Base-by-base conservation (phyloP, 2,113 vertebrate genomes). In the Xiphorhynchus elegans region DNA sequence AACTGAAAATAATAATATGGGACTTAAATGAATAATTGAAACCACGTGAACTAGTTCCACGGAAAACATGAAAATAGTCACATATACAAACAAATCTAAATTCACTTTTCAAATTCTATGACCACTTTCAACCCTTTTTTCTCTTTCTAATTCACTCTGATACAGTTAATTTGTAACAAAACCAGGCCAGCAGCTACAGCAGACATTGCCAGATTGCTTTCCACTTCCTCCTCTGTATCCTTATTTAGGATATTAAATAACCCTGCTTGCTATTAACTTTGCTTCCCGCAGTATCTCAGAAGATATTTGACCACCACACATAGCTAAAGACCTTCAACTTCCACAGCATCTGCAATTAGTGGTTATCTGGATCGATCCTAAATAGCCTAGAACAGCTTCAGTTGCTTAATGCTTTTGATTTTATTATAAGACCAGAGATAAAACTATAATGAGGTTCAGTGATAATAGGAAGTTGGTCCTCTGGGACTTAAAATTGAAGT, bases 381-480 rank as follows among this genome's bases (percentile, higher is more conserved):
- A 93, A 92, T 25, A 91, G 89, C 77, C 81, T 26, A 87, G 53
- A 46, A 95, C 39, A 95, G 91, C 75, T 92, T 84, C 42, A 84
- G 78, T 92, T 93, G 73, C 89, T 95, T 96, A 96, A 95, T 78
- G 75, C 25, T 88, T 95, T 90, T 95, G 81, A 96, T 96, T 96
- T 97, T 96, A 93, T 96, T 96, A 62, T 84, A 91, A 89, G 37
- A 87, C 58, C 79, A 95, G 86, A 94, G 92, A 95, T 88, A 96
- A 95, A 94, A 84, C 77, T 94, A 46, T 77, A 90, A 92, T 81
- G 49, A 94, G 80, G 79, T 75, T 97, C 75, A 53, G 89, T 39
- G 52, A 90, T 89, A 96, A 77, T 67, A 92, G 64, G 69, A 89
- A 78, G 68, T 64, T 81, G 79, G 44, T 91, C 94, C 72, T 74